Evolutionary conservation across 1,140 invertebrate genomes (phyloP), one percentile per base, ranked within the genome.

Genomic region (Helicoverpa zea): DNA sequence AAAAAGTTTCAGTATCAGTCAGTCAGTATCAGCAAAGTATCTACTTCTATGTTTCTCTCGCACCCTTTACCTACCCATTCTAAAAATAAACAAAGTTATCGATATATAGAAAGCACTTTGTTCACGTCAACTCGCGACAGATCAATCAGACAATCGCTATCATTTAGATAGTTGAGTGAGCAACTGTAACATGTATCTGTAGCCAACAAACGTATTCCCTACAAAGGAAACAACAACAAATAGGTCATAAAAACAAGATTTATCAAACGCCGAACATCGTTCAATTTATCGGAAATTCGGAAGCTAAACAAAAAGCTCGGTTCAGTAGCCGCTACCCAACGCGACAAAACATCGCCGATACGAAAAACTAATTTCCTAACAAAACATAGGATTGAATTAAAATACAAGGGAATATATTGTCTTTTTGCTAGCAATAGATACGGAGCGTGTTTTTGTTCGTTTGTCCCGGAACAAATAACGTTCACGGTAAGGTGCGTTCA

Each of bases 321-420:
- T 51, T 70, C 66, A 70, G 47, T 70, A 14, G 49, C 12, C 29
- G 16, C 66, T 13, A 10, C 43, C 63, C 30, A 14, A n/a, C 54
- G n/a, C 14, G 54, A 73, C 52, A 73, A 56, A 54, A 73, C 52
- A 73, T 35, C 54, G 16, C 13, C 29, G 18, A 29, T 66, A 54
- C 68, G 61, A 64, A 52, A 66, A 77, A 77, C 75, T 64, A 52
- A 54, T 77, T 77, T 35, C 43, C 49, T 77, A 54, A 77, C 75
- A 77, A 77, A 77, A 77, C 75, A 77, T 43, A 10, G 47, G 23
- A 73, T 73, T 64, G 61, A 77, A 77, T 77, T 64, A 66, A 77
- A 77, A 77, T 47, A 77, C 75, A 54, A 64, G 5, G 35, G 52
- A 49, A 63, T 61, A 75, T 61, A 75, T 63, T 9, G 73, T 75